These are phyloP conservation scores for Merluccius polli DNA, from an alignment of 2,797 vertebrate genomes.

Conservation along the genomic window DNA sequence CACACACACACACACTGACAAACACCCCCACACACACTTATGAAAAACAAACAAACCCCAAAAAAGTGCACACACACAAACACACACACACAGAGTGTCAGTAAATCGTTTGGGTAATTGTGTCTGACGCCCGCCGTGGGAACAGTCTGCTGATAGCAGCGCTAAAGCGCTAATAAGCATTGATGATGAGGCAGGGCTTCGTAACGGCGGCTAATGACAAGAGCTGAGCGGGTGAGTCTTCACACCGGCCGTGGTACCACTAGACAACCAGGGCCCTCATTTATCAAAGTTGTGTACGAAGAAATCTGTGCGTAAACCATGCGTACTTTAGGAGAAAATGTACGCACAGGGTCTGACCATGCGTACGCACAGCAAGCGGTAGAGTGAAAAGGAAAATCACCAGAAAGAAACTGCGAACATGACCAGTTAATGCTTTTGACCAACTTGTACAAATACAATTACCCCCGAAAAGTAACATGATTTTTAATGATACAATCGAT, in stretches of 20 bases:
- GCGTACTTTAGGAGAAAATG: too few relatives aligned
- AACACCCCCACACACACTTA: background rate
- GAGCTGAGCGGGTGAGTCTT: constrained; percentile 40
- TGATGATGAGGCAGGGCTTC: constrained; percentile 58
- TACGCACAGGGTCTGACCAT: too few relatives aligned
- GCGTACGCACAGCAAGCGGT: too few relatives aligned
- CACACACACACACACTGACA: background rate
- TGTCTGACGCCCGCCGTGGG: constrained; percentile 43
- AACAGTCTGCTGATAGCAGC: constrained; percentile 59
- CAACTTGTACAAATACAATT: too few relatives aligned
- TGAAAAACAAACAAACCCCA: too few relatives aligned
- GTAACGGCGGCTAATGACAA: constrained; percentile 50
- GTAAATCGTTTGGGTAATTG: constrained; percentile 30
- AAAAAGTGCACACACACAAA: background rate
- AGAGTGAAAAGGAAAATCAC: too few relatives aligned
- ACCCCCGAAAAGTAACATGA: too few relatives aligned
- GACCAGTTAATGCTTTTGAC: too few relatives aligned
- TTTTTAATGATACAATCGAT: too few relatives aligned
- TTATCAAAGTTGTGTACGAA: too few relatives aligned
- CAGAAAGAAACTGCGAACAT: too few relatives aligned
- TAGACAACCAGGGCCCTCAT: constrained; percentile 29
- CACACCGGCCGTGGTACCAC: constrained; percentile 25
- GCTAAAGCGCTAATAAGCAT: constrained; percentile 62
- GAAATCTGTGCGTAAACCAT: too few relatives aligned
- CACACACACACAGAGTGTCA: constrained; percentile 24